phyloP scores from a whole-genome alignment of 2,113 vertebrate species.

The Regulus satrapa region DNA sequence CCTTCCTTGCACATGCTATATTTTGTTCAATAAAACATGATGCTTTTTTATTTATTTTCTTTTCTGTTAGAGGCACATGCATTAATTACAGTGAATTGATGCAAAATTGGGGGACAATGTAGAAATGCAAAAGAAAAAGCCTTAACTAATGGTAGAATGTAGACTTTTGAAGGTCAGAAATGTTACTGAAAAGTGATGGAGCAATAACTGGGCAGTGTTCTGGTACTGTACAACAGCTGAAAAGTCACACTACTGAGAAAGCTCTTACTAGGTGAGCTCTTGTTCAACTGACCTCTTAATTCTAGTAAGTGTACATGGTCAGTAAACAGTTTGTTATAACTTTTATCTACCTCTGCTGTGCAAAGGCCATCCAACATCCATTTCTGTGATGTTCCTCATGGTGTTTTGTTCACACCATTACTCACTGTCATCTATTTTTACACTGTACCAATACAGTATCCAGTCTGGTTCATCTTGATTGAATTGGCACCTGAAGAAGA shows the following conservation, averaged over 20 bases:
- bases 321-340: conserved; percentile 70
- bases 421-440: conserved; percentile 21
- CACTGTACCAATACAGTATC: not conserved
- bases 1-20: conserved; percentile 9
- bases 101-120: conserved; percentile 29
- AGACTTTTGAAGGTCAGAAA: conserved; percentile 26
- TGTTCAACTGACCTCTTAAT: conserved; percentile 59
- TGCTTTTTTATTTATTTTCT: conserved; percentile 56
- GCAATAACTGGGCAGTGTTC: conserved; percentile 56
- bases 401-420: not conserved
- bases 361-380: conserved; percentile 51
- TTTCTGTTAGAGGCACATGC: conserved; percentile 7
- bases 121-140: conserved; percentile 42
- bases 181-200: conserved; percentile 16
- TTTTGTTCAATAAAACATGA: conserved; percentile 47
- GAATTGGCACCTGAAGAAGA: not conserved
- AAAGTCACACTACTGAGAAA: conserved; percentile 35
- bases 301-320: conserved; percentile 47
- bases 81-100: not conserved
- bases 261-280: conserved; percentile 52
- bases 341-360: conserved; percentile 63
- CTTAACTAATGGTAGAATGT: conserved; percentile 44
- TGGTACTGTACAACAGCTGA: conserved; percentile 12
- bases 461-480: not conserved
- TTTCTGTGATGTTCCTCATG: conserved; percentile 24